Conservation (phyloP, 2,888 invertebrate genomes). For the Mamestra brassicae region DNA sequence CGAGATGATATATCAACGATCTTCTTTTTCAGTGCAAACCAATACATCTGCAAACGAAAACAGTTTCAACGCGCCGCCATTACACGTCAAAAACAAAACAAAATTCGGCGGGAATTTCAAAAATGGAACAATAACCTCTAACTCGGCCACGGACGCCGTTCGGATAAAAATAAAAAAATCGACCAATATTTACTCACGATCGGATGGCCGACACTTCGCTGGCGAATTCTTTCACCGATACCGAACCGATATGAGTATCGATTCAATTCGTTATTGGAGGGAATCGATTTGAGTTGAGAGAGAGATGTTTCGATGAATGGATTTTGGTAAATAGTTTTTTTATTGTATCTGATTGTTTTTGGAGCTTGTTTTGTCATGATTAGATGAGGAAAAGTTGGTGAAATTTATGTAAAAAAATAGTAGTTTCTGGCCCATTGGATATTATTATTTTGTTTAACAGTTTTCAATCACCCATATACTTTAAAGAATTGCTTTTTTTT, state of each 20-base stretch:
- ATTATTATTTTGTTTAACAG: background rate
- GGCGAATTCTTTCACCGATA: slow-evolving; percentile 79
- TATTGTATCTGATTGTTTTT: slow-evolving; percentile 6
- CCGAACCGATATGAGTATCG: slow-evolving; percentile 71
- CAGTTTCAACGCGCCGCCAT: slow-evolving; percentile 69
- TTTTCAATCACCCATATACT: background rate
- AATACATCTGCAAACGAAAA: slow-evolving; percentile 59
- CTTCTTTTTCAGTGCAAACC: slow-evolving; percentile 63
- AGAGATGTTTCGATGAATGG: slow-evolving; percentile 24
- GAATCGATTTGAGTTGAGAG: slow-evolving; percentile 54
- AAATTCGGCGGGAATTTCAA: slow-evolving; percentile 83
- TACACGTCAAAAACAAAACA: slow-evolving; percentile 72
- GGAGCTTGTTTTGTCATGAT: slow-evolving; percentile 28
- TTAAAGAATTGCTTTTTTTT: too few relatives aligned
- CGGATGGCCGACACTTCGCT: slow-evolving; percentile 75
- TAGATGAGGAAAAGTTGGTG: background rate
- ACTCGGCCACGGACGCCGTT: slow-evolving; percentile 89
- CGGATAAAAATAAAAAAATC: slow-evolving; percentile 82
- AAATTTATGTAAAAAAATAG: background rate
- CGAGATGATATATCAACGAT: slow-evolving; percentile 39
- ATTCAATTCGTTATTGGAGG: slow-evolving; percentile 48
- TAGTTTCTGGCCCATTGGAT: background rate
- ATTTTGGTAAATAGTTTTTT: slow-evolving; percentile 41
- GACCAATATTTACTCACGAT: slow-evolving; percentile 80
- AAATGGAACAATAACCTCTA: slow-evolving; percentile 89